Evolutionary conservation across 2,888 invertebrate genomes (phyloP).

Genomic region (Colostygia pectinataria): DNA sequence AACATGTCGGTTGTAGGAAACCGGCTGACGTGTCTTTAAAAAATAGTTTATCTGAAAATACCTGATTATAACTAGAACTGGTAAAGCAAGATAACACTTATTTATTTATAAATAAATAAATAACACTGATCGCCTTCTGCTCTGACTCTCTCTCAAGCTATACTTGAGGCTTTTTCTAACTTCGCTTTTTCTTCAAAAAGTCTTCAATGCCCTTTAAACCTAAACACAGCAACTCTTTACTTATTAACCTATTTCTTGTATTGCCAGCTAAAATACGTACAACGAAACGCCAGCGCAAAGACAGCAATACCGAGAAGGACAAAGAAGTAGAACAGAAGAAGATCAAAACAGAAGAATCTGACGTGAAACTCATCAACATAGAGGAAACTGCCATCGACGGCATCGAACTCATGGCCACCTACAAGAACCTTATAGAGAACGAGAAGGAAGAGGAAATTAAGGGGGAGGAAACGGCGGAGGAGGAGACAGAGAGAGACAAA

Average conservation of each 20-base stretch:
- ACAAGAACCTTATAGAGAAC: constrained; percentile 63
- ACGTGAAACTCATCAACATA: constrained; percentile 62
- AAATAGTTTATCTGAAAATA: no score
- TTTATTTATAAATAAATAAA: no score
- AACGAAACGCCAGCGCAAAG: constrained; percentile 81
- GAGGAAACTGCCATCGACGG: constrained; percentile 79
- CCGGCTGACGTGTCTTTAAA: no score
- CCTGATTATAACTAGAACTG: no score
- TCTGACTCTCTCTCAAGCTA: no score
- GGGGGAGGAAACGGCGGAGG: constrained; percentile 59
- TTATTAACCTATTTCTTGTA: background rate
- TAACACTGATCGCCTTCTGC: no score
- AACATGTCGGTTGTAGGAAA: no score
- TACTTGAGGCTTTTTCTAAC: no score
- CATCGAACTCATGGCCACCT: constrained; percentile 75
- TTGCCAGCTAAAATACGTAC: constrained; percentile 65
- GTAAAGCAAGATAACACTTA: no score
- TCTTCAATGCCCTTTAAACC: no score
- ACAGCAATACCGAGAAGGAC: constrained; percentile 83
- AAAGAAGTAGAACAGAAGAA: constrained; percentile 68
- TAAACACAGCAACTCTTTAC: no score
- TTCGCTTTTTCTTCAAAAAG: no score
- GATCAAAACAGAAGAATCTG: constrained; percentile 60
- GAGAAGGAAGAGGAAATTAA: constrained; percentile 70
- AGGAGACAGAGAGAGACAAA: constrained; percentile 54